phyloP scores from a whole-genome alignment of 2,888 invertebrate genomes.

The Torymus tubicola region DNA sequence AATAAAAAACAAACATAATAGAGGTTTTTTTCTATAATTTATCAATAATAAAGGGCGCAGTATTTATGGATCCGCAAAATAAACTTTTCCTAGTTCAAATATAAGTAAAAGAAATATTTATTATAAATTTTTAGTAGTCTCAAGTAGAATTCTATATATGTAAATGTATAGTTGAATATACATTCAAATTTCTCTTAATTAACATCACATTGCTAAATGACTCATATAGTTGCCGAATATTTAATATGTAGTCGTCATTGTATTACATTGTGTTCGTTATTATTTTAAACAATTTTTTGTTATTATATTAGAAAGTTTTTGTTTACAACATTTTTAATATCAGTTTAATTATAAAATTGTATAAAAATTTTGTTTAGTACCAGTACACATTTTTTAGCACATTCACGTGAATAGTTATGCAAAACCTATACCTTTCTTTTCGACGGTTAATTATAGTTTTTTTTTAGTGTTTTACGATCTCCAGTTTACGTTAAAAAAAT shows the following conservation, averaged over 20 bases:
- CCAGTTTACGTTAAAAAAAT: no score
- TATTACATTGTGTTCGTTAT: conserved; percentile 56
- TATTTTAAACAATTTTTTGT: conserved; percentile 59
- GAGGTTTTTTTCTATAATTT: conserved; percentile 46
- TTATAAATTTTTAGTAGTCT: conserved; percentile 28
- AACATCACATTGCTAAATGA: conserved; percentile 72
- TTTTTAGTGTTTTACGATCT: no score
- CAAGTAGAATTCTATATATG: conserved; percentile 24
- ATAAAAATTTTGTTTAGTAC: conserved; percentile 50
- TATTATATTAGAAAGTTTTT: conserved; percentile 10
- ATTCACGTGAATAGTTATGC: no score
- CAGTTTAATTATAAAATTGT: conserved; percentile 60
- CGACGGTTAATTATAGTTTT: no score
- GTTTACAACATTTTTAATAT: conserved; percentile 61
- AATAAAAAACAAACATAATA: conserved; percentile 39
- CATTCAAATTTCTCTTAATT: conserved; percentile 67
- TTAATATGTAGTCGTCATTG: conserved; percentile 57
- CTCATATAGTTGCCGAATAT: conserved; percentile 58
- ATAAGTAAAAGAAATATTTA: conserved; percentile 22
- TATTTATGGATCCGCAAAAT: conserved; percentile 53
- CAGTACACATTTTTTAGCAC: no score
- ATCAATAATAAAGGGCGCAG: conserved; percentile 46
- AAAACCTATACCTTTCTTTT: no score
- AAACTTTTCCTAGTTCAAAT: conserved; percentile 16
- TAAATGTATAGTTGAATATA: conserved; percentile 24